A percentile compares a stretch with the other conserved stretches of the same genome.
Evolutionary conservation across 1,140 invertebrate genomes (phyloP).

Genomic region (Caenorhabditis briggsae): DNA sequence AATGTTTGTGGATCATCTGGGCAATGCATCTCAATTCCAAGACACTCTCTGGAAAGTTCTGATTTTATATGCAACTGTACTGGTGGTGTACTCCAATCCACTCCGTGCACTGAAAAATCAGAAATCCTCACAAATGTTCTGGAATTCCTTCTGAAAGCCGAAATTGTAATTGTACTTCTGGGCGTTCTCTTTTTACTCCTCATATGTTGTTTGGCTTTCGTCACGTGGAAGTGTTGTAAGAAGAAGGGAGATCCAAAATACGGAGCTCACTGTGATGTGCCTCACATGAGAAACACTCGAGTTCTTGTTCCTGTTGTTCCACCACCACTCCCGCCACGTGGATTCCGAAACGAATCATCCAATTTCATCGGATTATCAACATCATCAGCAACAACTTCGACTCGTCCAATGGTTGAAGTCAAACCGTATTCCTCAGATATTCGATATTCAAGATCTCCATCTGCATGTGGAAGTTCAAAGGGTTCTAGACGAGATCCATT

Average conservation of each 20-base stretch:
- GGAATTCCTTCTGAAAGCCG: slow-evolving; percentile 33
- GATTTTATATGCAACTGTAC: slow-evolving; percentile 62
- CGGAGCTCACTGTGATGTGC: slow-evolving; percentile 59
- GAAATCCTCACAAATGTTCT: not conserved
- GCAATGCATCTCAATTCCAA: slow-evolving; percentile 65
- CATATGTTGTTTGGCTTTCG: slow-evolving; percentile 29
- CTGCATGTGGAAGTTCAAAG: slow-evolving; percentile 36
- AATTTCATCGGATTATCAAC: slow-evolving; percentile 1
- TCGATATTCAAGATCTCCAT: slow-evolving; percentile 37
- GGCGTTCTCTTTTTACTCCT: slow-evolving; percentile 31
- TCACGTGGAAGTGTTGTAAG: slow-evolving; percentile 41
- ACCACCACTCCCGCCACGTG: slow-evolving; percentile 67
- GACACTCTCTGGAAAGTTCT: slow-evolving; percentile 37
- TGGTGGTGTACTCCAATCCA: slow-evolving; percentile 8
- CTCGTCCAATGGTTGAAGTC: slow-evolving; percentile 52
- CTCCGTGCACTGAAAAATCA: slow-evolving; percentile 13
- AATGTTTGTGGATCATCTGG: slow-evolving; percentile 71
- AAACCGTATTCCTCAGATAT: slow-evolving; percentile 54
- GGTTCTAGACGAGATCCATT: slow-evolving; percentile 28
- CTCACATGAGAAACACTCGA: slow-evolving; percentile 57
- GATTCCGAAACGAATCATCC: slow-evolving; percentile 46
- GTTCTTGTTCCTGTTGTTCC: slow-evolving; percentile 17
- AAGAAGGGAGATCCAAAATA: slow-evolving; percentile 56
- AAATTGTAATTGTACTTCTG: not conserved
- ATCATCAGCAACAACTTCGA: not conserved